Percentiles rank a stretch among this genome's conserved stretches.
Evolutionary conservation across 2,888 invertebrate genomes (phyloP).

Genomic region (Meteorus colon): DNA sequence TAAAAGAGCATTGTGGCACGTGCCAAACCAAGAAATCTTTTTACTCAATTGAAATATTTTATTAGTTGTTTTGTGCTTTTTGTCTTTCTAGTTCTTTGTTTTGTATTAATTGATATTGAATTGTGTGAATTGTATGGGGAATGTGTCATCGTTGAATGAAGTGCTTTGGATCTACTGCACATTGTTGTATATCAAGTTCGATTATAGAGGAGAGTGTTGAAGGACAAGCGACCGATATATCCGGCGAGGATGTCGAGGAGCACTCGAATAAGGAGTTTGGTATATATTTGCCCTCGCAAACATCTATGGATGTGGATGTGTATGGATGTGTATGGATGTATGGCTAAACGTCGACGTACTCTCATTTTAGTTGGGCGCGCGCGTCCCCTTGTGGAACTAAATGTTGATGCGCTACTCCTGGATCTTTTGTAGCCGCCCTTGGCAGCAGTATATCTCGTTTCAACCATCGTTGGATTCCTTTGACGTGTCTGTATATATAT

Average conservation of each 20-base stretch:
- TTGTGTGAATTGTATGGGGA: neutral
- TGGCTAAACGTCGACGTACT: neutral
- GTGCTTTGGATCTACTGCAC: neutral
- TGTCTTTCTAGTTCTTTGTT: neutral
- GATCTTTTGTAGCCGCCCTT: slow-evolving; percentile 1
- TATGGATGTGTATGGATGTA: slow-evolving; percentile 1
- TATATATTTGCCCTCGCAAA: slow-evolving; percentile 39
- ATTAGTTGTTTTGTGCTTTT: neutral
- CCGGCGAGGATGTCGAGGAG: slow-evolving; percentile 25
- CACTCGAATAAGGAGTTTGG: slow-evolving; percentile 22
- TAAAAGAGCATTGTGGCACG: too few species aligned
- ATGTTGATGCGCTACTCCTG: neutral
- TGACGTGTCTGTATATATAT: neutral
- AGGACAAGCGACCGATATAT: slow-evolving; percentile 34
- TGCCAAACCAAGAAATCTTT: too few species aligned
- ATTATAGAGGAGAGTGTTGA: slow-evolving; percentile 3
- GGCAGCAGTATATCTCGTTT: neutral
- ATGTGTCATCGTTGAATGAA: slow-evolving; percentile 7
- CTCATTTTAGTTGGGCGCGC: slow-evolving; percentile 27
- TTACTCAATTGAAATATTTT: neutral
- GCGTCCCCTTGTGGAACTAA: slow-evolving; percentile 16
- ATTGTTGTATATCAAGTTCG: slow-evolving; percentile 21
- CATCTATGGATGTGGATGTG: slow-evolving; percentile 7
- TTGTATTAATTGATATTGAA: slow-evolving; percentile 5
- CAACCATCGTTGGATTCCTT: neutral